These are phyloP conservation scores for Dromius quadrimaculatus DNA, from an alignment of 2,888 invertebrate genomes.

Conservation along the genomic window DNA sequence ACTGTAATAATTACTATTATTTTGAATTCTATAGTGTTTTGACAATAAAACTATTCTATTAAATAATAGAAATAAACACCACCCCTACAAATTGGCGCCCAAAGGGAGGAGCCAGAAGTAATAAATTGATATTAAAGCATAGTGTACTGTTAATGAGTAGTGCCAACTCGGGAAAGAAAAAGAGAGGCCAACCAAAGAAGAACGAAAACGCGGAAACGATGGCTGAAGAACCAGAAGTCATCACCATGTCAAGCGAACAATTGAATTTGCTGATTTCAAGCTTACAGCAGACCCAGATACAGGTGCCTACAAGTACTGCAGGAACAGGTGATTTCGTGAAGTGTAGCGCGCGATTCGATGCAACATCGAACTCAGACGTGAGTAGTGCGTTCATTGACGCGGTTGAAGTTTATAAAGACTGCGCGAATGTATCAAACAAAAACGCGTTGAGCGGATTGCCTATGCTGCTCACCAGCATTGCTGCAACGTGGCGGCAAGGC, in stretches of 20 bases:
- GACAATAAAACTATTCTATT: no score
- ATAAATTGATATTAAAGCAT: not conserved
- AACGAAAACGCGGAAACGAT: not conserved
- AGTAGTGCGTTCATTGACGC: constrained; percentile 28
- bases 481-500: constrained; percentile 46
- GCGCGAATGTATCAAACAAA: constrained; percentile 35
- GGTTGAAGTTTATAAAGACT: constrained; percentile 25
- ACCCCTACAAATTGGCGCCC: not conserved
- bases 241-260: not conserved
- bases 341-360: no score
- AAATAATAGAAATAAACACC: no score
- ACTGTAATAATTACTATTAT: no score
- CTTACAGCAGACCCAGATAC: not conserved
- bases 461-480: constrained; percentile 23
- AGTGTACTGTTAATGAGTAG: not conserved
- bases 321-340: not conserved
- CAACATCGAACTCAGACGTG: not conserved
- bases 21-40: no score
- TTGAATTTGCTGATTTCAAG: not conserved
- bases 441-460: constrained; percentile 38
- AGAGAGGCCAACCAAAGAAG: not conserved
- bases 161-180: not conserved
- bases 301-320: not conserved
- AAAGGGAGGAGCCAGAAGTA: not conserved
- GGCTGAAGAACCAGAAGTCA: not conserved